Base-by-base conservation (phyloP, 2,888 invertebrate genomes). In the Catocala fraxini region DNA sequence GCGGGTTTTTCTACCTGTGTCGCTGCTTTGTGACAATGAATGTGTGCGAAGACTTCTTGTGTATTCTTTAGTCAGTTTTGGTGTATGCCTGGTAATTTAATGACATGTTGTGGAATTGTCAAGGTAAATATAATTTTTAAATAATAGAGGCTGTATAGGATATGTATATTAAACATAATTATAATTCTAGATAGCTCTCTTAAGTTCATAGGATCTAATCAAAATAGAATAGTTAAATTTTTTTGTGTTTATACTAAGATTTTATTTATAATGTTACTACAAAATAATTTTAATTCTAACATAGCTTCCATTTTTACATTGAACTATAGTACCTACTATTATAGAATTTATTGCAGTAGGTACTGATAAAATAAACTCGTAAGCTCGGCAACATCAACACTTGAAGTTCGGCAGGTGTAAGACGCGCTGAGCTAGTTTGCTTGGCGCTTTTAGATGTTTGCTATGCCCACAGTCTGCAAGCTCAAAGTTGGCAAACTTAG, bases 1-100 rank as follows among this genome's bases (percentile, higher is more conserved):
- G 79, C 74, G 84, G 86, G 84, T 85, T 87, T 87, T 87, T 87
- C 83, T 90, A 91, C 91, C 90, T 91, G 90, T 87, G 83, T 81
- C 71, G 76, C 79, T 73, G 87, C 87, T 85, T 89, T 89, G 88
- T 89, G 85, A 82, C 75, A 72, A 80, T 82, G 82, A 85, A 86
- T 85, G 89, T 89, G 87, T 88, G 89, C 89, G 82, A 77, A 89
- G 66, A 73, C 84, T 89, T 82, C 85, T 87, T 86, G 84, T n/a
- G 83, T 83, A 87, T 88, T 85, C 83, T 75, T 80, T 70, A 73
- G 75, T 69, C 71, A 81, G 76, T 81, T 85, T 77, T 66, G 80
- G 73, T 81, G 87, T 85, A 65, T 61, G 56, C 87, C 25, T 25
- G 25, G 25, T 25, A 25, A 25, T 25, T 25, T 25, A 25, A 25